phyloP scores from a whole-genome alignment of 2,888 invertebrate species.

The Xylota segnis region DNA sequence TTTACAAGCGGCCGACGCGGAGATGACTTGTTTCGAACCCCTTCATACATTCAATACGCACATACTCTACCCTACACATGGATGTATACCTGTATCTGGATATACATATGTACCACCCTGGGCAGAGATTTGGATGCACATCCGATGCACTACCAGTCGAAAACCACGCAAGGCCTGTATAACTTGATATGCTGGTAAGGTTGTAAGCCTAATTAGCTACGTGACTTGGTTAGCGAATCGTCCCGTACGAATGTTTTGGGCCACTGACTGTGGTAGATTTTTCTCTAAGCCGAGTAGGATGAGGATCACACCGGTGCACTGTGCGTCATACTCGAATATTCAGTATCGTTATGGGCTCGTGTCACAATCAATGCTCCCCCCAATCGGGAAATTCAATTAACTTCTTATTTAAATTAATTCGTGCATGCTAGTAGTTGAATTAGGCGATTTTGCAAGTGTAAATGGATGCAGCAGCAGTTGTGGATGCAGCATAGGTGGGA shows the following conservation, averaged over 20 bases:
- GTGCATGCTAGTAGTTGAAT: constrained; percentile 16
- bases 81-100: background rate
- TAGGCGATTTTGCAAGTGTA: constrained; percentile 22
- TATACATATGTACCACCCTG: background rate
- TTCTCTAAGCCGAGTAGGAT: constrained; percentile 3
- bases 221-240: constrained; percentile 64
- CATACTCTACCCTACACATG: background rate
- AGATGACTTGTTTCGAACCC: constrained; percentile 12
- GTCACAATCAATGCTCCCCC: constrained; percentile 19
- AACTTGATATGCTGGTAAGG: constrained; percentile 33
- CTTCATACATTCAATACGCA: background rate
- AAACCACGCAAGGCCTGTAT: constrained; percentile 25
- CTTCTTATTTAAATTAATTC: constrained; percentile 49
- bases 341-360: constrained; percentile 1
- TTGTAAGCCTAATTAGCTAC: constrained; percentile 71
- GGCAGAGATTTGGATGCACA: background rate
- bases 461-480: background rate
- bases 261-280: constrained; percentile 27
- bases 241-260: constrained; percentile 38
- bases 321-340: background rate
- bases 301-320: background rate
- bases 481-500: background rate
- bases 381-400: constrained; percentile 57
- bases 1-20: constrained; percentile 16
- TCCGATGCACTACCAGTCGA: constrained; percentile 12